phyloP scores from a whole-genome alignment of 1,140 invertebrate species.

The Rhizoglyphus robini region DNA sequence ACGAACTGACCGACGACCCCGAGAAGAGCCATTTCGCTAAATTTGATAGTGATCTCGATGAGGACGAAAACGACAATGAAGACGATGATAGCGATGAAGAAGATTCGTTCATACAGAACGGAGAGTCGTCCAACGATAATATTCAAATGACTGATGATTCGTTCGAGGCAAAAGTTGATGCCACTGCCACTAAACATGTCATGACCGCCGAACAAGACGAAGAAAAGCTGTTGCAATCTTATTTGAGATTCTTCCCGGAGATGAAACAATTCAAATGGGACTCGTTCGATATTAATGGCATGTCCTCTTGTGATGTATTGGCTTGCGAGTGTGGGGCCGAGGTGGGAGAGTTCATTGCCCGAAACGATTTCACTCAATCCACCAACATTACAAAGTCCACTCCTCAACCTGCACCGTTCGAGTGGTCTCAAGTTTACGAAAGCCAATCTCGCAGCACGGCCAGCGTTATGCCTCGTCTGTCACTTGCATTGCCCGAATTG shows the following conservation, averaged over 20 bases:
- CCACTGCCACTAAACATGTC: too few species aligned
- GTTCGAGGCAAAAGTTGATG: too few species aligned
- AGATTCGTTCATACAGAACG: neutral
- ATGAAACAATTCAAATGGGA: neutral
- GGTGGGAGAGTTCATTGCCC: neutral
- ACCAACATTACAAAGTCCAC: neutral
- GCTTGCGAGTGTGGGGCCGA: neutral
- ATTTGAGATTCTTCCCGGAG: neutral
- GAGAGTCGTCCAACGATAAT: neutral
- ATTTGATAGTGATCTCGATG: neutral
- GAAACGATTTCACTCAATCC: too few species aligned
- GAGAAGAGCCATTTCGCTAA: neutral
- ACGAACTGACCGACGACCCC: neutral
- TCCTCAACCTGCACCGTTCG: neutral
- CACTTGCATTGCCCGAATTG: neutral
- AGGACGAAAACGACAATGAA: neutral
- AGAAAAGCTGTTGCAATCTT: neutral
- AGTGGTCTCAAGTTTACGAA: neutral
- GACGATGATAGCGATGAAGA: conserved; percentile 1
- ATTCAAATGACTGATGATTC: neutral
- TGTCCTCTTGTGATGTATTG: too few species aligned
- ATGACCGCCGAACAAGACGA: neutral
- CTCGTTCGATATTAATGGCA: too few species aligned
- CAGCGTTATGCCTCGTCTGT: neutral
- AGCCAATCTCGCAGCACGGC: neutral